Conservation (phyloP, 2,797 vertebrate species). For the Sebastes minor region DNA sequence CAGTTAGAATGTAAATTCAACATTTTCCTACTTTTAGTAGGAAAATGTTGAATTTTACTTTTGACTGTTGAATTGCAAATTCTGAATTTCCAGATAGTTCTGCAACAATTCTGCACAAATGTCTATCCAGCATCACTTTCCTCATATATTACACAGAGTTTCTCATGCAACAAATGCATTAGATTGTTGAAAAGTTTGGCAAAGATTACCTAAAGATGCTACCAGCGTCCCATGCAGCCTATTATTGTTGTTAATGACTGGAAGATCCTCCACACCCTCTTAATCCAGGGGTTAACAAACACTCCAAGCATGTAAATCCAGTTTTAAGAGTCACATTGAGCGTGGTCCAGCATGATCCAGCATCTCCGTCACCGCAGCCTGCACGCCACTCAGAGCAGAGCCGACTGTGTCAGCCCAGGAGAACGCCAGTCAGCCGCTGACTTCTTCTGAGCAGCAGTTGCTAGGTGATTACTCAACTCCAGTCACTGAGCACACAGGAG, state of each 20-base stretch:
- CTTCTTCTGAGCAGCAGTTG: constrained; percentile 82
- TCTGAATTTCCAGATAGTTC: background rate
- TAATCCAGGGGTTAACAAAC: constrained; percentile 39
- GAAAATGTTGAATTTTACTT: background rate
- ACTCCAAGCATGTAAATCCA: constrained; percentile 16
- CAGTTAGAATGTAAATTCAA: background rate
- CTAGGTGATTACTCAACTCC: constrained; percentile 82
- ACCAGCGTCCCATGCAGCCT: constrained; percentile 39
- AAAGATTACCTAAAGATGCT: constrained; percentile 72
- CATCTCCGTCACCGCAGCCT: constrained; percentile 13
- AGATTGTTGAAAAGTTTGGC: constrained; percentile 13
- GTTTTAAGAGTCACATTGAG: constrained; percentile 2
- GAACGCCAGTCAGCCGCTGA: constrained; percentile 53
- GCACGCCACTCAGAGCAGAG: constrained; percentile 40
- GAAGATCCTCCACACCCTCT: constrained; percentile 28
- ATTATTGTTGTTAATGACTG: constrained; percentile 14
- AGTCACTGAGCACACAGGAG: constrained; percentile 56
- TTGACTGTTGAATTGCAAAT: background rate
- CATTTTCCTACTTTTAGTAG: background rate
- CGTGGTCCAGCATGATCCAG: constrained; percentile 47
- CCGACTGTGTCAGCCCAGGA: constrained; percentile 50
- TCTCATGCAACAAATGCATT: constrained; percentile 17
- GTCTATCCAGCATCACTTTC: background rate
- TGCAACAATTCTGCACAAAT: background rate
- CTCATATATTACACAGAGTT: background rate